Evolutionary conservation across 2,113 vertebrate species (phyloP).

Genomic region (Zosterops borbonicus): DNA sequence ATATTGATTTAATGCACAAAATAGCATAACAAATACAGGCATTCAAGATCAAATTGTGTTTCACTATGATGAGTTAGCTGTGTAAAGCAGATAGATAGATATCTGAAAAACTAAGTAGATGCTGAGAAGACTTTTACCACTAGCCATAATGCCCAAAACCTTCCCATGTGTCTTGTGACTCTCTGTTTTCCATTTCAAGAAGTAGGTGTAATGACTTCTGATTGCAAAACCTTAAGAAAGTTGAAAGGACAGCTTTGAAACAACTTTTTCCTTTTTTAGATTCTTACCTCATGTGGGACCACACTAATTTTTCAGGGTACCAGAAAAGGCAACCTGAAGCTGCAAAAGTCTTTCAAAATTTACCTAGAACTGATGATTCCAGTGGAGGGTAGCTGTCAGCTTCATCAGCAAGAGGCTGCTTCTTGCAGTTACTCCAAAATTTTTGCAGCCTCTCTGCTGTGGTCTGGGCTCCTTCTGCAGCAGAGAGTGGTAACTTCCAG

Average conservation of each 20-base stretch:
- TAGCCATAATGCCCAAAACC: neutral
- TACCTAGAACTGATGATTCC: neutral
- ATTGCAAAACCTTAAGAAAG: neutral
- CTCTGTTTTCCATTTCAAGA: neutral
- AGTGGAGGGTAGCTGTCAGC: neutral
- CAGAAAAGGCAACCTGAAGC: neutral
- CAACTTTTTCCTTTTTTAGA: neutral
- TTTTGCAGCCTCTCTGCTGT: neutral
- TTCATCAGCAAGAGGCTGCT: neutral
- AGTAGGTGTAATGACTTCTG: neutral
- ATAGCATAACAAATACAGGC: neutral
- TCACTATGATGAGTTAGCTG: neutral
- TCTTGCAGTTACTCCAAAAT: neutral
- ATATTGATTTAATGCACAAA: slow-evolving; percentile 21
- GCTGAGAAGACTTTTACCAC: neutral
- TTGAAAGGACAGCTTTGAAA: neutral
- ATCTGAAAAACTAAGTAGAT: neutral
- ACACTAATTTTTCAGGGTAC: neutral
- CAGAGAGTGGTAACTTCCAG: neutral
- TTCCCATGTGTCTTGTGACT: neutral
- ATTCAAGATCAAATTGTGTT: neutral
- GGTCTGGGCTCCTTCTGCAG: neutral
- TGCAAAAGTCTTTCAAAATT: neutral
- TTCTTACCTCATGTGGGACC: neutral
- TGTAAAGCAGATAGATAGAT: neutral